Conservation (phyloP, 2,113 vertebrate species). For the Neolamprologus ventralis region DNA sequence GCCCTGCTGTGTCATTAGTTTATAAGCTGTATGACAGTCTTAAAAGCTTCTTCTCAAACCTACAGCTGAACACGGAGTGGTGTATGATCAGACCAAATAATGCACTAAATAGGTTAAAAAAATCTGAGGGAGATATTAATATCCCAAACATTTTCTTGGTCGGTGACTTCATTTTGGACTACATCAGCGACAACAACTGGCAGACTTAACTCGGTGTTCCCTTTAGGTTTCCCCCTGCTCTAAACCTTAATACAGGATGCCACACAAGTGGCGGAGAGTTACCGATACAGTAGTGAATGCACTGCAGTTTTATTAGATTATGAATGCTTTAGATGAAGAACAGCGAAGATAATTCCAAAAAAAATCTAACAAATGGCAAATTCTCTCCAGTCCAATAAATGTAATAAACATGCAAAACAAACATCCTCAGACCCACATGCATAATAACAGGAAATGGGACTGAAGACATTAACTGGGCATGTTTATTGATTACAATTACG, state of each 20-base stretch:
- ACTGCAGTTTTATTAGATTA: not conserved
- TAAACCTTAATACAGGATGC: not conserved
- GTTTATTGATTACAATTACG: not conserved
- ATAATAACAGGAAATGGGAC: not conserved
- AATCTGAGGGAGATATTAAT: not conserved
- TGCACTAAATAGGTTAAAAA: not conserved
- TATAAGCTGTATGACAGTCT: not conserved
- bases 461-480: not conserved
- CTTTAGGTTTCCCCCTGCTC: not conserved
- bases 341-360: rapidly evolving
- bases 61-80: not conserved
- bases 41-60: not conserved
- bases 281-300: not conserved
- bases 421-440: not conserved
- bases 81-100: rapidly evolving
- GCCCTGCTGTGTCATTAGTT: no score
- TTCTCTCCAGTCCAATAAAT: not conserved
- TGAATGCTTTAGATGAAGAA: not conserved
- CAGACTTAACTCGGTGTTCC: not conserved
- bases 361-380: not conserved
- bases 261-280: not conserved
- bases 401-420: not conserved
- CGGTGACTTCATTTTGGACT: not conserved
- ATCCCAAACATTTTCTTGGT: not conserved
- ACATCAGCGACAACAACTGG: not conserved